Evolutionary conservation across 2,797 vertebrate genomes (phyloP).

Genomic region (Mus caroli): DNA sequence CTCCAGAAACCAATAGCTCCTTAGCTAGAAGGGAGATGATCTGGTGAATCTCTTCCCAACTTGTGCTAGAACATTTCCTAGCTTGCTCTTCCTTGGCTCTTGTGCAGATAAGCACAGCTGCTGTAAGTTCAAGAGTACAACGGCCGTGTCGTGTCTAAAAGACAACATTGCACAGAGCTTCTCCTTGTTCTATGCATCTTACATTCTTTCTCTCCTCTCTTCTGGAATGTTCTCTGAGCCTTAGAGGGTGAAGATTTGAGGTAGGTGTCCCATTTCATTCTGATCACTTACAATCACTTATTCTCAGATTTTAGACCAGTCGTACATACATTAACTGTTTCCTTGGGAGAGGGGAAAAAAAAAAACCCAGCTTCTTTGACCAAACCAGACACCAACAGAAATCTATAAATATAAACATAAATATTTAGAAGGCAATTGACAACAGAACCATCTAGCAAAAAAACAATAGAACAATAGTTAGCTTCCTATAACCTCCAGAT

Average conservation of each 20-base stretch:
- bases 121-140: background rate
- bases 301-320: background rate
- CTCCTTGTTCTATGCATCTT: background rate
- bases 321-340: background rate
- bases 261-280: background rate
- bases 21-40: too few relatives aligned
- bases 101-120: background rate
- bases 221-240: background rate
- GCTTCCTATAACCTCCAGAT: too few relatives aligned
- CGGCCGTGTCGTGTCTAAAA: background rate
- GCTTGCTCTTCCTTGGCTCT: background rate
- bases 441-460: background rate
- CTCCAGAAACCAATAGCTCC: background rate
- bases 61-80: background rate
- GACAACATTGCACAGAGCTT: too few relatives aligned
- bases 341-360: background rate
- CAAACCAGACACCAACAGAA: background rate
- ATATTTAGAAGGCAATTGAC: background rate
- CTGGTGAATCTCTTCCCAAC: too few relatives aligned
- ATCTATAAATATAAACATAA: background rate
- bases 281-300: background rate
- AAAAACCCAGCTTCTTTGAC: background rate
- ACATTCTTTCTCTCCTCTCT: background rate
- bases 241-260: background rate
- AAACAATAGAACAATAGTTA: background rate